Percentiles rank a stretch among this genome's conserved stretches.
Evolutionary conservation across 2,888 invertebrate genomes (phyloP).

Genomic region (Ormia ochracea): DNA sequence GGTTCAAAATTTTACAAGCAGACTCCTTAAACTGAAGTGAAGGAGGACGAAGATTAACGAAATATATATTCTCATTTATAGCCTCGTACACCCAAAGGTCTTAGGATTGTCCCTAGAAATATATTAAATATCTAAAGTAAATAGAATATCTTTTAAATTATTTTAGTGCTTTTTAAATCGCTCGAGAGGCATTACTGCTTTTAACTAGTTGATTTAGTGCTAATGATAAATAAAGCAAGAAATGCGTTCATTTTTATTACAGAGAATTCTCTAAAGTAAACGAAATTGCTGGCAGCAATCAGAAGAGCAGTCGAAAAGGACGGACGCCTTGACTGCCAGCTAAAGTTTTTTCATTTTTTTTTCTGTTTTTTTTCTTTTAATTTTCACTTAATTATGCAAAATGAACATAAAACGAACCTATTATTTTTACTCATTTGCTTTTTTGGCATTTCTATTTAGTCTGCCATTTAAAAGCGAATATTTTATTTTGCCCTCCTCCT

Average conservation of each 20-base stretch:
- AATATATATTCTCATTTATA: too few relatives aligned
- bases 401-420: constrained; percentile 34
- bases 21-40: too few relatives aligned
- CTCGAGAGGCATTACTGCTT: neutral
- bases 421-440: neutral
- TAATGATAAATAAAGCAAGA: neutral
- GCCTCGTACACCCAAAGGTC: too few relatives aligned
- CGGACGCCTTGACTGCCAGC: neutral
- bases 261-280: constrained; percentile 6
- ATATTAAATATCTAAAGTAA: too few relatives aligned
- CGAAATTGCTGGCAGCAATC: neutral
- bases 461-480: constrained; percentile 37
- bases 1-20: too few relatives aligned
- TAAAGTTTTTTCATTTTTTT: too few relatives aligned
- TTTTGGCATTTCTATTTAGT: constrained; percentile 46
- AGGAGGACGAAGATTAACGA: too few relatives aligned
- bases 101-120: too few relatives aligned
- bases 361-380: neutral
- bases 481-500: neutral
- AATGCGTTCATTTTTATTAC: constrained; percentile 20
- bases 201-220: neutral
- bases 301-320: neutral
- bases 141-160: too few relatives aligned
- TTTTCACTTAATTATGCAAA: constrained; percentile 49
- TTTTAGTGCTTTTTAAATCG: neutral